These are phyloP conservation scores for Strix uralensis DNA, from an alignment of 2,113 vertebrate genomes.

Conservation along the genomic window DNA sequence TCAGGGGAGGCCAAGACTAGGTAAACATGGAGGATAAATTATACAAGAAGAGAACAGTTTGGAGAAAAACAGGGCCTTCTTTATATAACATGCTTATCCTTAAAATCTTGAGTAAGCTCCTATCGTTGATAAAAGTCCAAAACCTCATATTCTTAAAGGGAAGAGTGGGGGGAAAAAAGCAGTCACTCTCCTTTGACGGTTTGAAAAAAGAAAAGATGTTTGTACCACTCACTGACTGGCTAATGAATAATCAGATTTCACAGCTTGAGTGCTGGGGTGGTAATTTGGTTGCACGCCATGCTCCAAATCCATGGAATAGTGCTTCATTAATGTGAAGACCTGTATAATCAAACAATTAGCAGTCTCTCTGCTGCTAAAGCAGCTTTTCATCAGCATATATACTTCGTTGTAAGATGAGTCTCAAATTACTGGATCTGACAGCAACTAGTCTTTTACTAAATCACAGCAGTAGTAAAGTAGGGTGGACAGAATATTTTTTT, in stretches of 20 bases:
- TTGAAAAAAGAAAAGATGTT: constrained; percentile 82
- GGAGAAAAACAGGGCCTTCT: background rate
- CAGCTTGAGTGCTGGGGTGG: constrained; percentile 97
- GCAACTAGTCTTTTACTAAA: constrained; percentile 67
- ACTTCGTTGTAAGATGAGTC: constrained; percentile 81
- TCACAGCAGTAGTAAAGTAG: constrained; percentile 7
- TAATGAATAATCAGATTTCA: constrained; percentile 99
- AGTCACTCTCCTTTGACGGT: constrained; percentile 77
- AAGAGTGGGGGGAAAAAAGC: constrained; percentile 24
- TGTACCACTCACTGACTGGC: constrained; percentile 95
- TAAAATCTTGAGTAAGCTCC: constrained; percentile 23
- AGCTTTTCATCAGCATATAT: constrained; percentile 93
- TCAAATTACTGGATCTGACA: constrained; percentile 75
- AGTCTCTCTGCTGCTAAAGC: constrained; percentile 84
- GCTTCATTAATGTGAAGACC: constrained; percentile 99
- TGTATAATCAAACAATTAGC: constrained; percentile 99
- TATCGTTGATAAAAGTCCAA: constrained; percentile 36
- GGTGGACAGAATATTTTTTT: constrained; percentile 36
- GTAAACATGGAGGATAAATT: background rate
- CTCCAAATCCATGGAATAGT: constrained; percentile 95
- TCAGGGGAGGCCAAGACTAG: constrained; percentile 19
- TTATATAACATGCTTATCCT: background rate
- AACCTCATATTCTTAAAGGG: constrained; percentile 54
- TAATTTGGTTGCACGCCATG: constrained; percentile 98
- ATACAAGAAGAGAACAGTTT: background rate